Percentiles rank a stretch among this genome's conserved stretches.
phyloP scores from a whole-genome alignment of 2,888 invertebrate species.

The Aelia acuminata region DNA sequence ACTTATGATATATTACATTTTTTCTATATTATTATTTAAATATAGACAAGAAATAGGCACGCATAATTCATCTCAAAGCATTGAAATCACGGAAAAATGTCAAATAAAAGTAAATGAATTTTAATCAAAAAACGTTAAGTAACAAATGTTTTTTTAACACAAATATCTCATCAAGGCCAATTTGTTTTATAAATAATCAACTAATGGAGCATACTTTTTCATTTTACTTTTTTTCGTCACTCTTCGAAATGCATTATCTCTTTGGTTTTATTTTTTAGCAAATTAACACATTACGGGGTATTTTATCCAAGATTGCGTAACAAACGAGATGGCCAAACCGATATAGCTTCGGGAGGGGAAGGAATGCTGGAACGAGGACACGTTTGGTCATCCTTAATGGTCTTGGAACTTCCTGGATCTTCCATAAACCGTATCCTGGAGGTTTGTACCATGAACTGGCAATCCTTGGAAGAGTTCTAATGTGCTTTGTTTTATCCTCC shows the following conservation, averaged over 20 bases:
- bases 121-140: too few relatives aligned
- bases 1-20: too few relatives aligned
- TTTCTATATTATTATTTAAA: too few relatives aligned
- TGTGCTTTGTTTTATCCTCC: neutral
- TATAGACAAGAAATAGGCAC: too few relatives aligned
- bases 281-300: neutral
- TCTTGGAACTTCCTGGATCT: conserved; percentile 17
- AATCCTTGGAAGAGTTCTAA: neutral
- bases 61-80: too few relatives aligned
- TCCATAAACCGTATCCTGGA: conserved; percentile 45
- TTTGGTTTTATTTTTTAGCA: neutral
- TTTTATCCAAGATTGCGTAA: neutral
- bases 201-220: neutral
- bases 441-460: conserved; percentile 27
- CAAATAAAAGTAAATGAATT: too few relatives aligned
- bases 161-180: neutral
- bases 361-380: neutral
- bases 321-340: neutral
- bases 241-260: neutral
- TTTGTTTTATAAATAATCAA: neutral
- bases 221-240: neutral
- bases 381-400: conserved; percentile 17
- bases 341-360: neutral
- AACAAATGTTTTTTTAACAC: too few relatives aligned
- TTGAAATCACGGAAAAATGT: too few relatives aligned